These are phyloP conservation scores for Globodera ellingtonae DNA, from an alignment of 1,140 invertebrate species.

Conservation along the genomic window DNA sequence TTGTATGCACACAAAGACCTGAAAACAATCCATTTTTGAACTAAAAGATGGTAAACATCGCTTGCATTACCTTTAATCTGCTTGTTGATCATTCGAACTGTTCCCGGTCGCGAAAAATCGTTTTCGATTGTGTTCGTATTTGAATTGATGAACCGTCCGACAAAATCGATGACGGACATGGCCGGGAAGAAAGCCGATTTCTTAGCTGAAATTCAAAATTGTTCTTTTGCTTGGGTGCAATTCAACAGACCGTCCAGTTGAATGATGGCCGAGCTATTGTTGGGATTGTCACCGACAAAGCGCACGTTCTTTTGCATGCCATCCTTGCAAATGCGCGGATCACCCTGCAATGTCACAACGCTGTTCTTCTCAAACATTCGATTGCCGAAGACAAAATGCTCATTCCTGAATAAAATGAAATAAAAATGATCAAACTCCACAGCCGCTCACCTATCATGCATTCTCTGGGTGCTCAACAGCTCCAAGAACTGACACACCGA, in stretches of 20 bases:
- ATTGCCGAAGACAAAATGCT: constrained; percentile 2
- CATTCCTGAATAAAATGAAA: background rate
- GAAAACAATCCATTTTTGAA: constrained; percentile 18
- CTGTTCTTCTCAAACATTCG: constrained; percentile 4
- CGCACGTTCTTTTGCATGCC: background rate
- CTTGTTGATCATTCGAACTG: background rate
- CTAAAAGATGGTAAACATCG: background rate
- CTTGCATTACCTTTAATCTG: background rate
- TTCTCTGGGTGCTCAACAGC: background rate
- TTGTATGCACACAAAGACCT: constrained; percentile 10
- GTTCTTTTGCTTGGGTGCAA: background rate
- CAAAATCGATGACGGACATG: background rate
- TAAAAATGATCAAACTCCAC: background rate
- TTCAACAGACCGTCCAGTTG: background rate
- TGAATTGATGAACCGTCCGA: background rate
- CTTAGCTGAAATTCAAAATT: background rate
- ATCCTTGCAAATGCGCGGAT: background rate
- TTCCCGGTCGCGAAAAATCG: background rate
- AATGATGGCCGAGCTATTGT: background rate
- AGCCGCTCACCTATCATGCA: constrained; percentile 8
- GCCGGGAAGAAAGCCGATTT: background rate
- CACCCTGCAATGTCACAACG: background rate
- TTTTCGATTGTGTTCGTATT: background rate
- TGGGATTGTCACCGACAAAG: background rate
- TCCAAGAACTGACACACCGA: too few relatives aligned